phyloP scores from a whole-genome alignment of 2,888 invertebrate genomes.

The Caenorhabditis sinica region DNA sequence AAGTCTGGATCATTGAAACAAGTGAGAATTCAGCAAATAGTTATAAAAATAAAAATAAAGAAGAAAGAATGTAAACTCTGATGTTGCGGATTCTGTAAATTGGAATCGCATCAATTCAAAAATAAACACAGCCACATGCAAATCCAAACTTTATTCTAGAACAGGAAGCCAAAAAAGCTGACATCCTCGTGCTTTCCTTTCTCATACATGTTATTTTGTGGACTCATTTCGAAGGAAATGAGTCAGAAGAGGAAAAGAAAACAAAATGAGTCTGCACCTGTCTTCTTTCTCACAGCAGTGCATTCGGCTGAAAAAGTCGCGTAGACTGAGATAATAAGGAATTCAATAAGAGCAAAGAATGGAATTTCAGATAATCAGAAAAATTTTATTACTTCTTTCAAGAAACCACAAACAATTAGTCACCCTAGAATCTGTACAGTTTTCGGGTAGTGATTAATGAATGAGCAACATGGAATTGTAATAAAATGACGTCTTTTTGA shows the following conservation, averaged over 20 bases:
- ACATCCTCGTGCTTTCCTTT: constrained; percentile 12
- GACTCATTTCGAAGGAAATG: not conserved
- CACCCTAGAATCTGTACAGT: not conserved
- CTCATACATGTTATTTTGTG: constrained; percentile 10
- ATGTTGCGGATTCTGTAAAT: too few species aligned
- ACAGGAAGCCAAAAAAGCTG: constrained; percentile 1
- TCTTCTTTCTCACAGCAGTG: not conserved
- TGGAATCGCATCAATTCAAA: too few species aligned
- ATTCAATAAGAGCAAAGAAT: not conserved
- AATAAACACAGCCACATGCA: too few species aligned
- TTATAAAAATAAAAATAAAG: too few species aligned
- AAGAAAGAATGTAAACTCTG: too few species aligned
- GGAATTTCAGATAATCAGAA: constrained; percentile 2
- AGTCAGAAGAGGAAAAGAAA: constrained; percentile 12
- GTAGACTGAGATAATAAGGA: constrained; percentile 1
- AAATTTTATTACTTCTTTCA: not conserved
- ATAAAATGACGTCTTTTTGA: constrained; percentile 11
- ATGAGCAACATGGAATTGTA: not conserved
- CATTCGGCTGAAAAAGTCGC: constrained; percentile 24
- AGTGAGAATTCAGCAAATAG: too few species aligned
- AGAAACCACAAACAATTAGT: constrained; percentile 1
- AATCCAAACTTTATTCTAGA: not conserved
- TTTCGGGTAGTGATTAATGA: not conserved
- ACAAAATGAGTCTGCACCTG: constrained; percentile 7
- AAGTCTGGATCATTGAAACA: too few species aligned